Base-by-base conservation (phyloP, 1,140 invertebrate species). In the Batillaria attramentaria region DNA sequence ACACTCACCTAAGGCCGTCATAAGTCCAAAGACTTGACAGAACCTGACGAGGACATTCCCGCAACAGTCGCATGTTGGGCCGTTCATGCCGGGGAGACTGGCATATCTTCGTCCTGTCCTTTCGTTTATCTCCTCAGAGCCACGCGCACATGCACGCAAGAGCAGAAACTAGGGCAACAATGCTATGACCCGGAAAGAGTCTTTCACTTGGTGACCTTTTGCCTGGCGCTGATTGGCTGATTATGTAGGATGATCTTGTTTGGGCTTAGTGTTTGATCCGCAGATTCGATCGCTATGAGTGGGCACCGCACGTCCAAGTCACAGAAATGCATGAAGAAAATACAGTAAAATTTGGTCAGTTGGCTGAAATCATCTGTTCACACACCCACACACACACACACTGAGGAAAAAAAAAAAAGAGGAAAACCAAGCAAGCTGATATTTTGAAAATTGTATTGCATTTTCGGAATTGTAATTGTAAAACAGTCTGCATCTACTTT, bases 1-100 rank as follows among this genome's bases (percentile, higher is more conserved):
- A 50, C 20, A 75, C 84, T 85, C 68, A 85, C 84, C 82, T 39
- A 85, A 60, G 13, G 80, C 80, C 35, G 82, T 81, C 39, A 81
- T 66, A 33, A 85, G 69, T 33, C 84, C 84, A 41, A 77, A 78
- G 33, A 83, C 70, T 72, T 80, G 79, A 81, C 84, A 85, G 37
- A 83, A 72, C 79, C 79, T 79, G 35, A 75, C 50, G 43, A 80
- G 81, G 42, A 83, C 76, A n/a, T 82, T 79, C 70, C 80, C 83
- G 57, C 77, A 84, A 79, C 72, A 80, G 33, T 75, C 72, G 75
- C 78, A 80, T 68, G 73, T 81, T 65, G 77, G 75, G n/a, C 75
- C 50, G 43, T 65, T 77, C 70, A 54, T 79, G n/a, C 77, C 75
- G 77, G 79, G 76, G n/a, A 62, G 10, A n/a, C n/a, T n/a, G 10